Conservation (phyloP, 2,797 vertebrate species). For the Gadopsis marmoratus region DNA sequence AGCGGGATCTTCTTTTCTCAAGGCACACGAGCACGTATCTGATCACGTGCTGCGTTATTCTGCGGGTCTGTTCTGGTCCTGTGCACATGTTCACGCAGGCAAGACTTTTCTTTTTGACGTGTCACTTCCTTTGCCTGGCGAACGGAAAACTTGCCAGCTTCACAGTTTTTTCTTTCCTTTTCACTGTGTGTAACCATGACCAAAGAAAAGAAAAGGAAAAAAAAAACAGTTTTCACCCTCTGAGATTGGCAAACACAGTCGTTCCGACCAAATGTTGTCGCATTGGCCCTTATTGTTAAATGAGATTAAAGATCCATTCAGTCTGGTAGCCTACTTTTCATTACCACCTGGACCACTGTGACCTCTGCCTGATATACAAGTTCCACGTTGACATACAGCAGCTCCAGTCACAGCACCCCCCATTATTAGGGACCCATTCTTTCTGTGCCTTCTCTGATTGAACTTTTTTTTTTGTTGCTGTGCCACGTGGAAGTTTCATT, state of each 20-base stretch:
- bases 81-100: constrained; percentile 24
- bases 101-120: constrained; percentile 27
- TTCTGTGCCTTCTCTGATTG: neutral
- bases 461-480: neutral
- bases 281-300: constrained; percentile 13
- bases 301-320: neutral
- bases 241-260: constrained; percentile 21
- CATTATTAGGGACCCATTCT: neutral
- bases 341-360: neutral
- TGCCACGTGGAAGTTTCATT: neutral
- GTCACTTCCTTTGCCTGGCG: constrained; percentile 38
- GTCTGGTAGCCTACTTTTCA: neutral
- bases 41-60: neutral
- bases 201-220: neutral
- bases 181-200: constrained; percentile 24
- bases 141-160: constrained; percentile 37
- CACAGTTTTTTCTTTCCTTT: constrained; percentile 24
- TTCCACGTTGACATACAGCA: neutral
- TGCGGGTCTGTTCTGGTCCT: constrained; percentile 14
- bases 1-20: too few relatives aligned
- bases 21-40: neutral
- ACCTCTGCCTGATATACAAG: neutral
- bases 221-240: constrained; percentile 31
- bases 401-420: neutral
- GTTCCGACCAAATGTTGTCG: constrained; percentile 36